Evolutionary conservation across 2,888 invertebrate species (phyloP), one percentile per base, ranked within the genome.

Genomic region (Girardia tigrina): DNA sequence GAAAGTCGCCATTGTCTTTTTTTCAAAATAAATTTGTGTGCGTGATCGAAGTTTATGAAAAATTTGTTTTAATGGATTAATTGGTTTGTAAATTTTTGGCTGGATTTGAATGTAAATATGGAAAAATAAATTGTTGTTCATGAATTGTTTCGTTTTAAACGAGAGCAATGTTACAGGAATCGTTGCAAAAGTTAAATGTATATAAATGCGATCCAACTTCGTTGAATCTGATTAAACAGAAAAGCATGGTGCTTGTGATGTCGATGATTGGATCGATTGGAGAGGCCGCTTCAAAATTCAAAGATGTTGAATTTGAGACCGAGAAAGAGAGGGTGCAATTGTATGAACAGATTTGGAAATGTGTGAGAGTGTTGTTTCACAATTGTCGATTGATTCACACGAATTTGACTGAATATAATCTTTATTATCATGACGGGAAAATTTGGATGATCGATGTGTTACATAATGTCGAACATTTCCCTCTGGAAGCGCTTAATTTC

Each of bases 381-480:
- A 89, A 91, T 80, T 94, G 95, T 81, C 90, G 89, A 83, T 87
- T 99, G 16, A 94, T 99, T 0, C 98, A 99, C 84, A 97, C 95
- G 0, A 98, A 98, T 87, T 88, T 97, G 75, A 94, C 94, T 0
- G 97, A 97, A 86, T 97, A 91, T 81, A 97, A 97, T 86, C 87
- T 98, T 78, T 85, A 98, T 79, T 91, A 82, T 81, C 83, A 70
- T 80, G 88, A 91, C 81, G 90, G 90, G 0, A 88, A 90, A 80
- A 85, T 91, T n/a, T 90, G 90, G 77, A 89, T 97, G 26, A 98
- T 98, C 81, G 98, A 98, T 85, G 97, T 98, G 0, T 95, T 95
- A 0, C 98, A 98, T 83, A 91, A 95, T 0, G 97, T 98, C 0
- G 95, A 97, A 84, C 94, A 94, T 83, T 94, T 97, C 83, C 95